phyloP scores from a whole-genome alignment of 2,888 invertebrate species.

The Furcula furcula region DNA sequence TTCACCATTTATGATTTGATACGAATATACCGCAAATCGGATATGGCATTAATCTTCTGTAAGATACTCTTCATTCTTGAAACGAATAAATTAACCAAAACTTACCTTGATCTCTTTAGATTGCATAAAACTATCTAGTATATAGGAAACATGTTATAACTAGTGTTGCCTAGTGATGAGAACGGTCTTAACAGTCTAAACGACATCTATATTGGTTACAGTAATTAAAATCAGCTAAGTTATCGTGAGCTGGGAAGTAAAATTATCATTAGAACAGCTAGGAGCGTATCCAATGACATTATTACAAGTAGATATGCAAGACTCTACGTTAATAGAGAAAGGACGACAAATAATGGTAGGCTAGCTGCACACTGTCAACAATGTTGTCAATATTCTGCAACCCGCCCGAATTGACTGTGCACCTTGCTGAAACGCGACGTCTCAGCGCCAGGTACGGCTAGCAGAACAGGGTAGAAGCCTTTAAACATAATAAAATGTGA shows the following conservation, averaged over 20 bases:
- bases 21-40: too few relatives aligned
- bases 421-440: too few relatives aligned
- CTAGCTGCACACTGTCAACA: too few relatives aligned
- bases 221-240: conserved; percentile 23
- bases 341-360: conserved; percentile 6
- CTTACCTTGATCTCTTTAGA: background rate
- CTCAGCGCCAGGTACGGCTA: too few relatives aligned
- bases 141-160: conserved; percentile 13
- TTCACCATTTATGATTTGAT: too few relatives aligned
- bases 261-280: conserved; percentile 7
- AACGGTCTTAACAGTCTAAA: conserved; percentile 11
- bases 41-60: too few relatives aligned
- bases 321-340: conserved; percentile 7
- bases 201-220: conserved; percentile 8
- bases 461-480: too few relatives aligned
- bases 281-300: conserved; percentile 9
- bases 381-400: too few relatives aligned
- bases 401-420: too few relatives aligned
- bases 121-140: conserved; percentile 20
- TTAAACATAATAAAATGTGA: too few relatives aligned
- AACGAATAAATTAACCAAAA: background rate
- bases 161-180: conserved; percentile 3
- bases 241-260: conserved; percentile 6
- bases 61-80: too few relatives aligned
- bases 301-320: conserved; percentile 9